Conservation (phyloP, 2,888 invertebrate species). For the Mythimna loreyi region DNA sequence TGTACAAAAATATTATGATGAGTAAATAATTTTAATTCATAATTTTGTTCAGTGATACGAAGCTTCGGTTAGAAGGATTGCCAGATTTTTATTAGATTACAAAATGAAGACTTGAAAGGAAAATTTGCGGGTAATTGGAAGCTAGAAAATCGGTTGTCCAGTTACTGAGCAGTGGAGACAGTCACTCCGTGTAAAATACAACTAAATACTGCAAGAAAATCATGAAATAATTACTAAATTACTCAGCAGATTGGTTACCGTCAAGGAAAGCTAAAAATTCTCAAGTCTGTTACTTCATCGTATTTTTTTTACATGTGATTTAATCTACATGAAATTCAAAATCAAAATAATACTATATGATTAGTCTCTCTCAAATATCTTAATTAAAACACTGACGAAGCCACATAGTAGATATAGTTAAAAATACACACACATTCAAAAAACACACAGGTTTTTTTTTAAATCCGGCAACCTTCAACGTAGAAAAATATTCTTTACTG, state of each 20-base stretch:
- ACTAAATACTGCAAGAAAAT: neutral
- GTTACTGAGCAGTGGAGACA: neutral
- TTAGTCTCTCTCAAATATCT: slow-evolving; percentile 50
- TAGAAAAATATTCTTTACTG: slow-evolving; percentile 37
- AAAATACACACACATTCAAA: slow-evolving; percentile 22
- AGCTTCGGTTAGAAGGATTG: slow-evolving; percentile 38
- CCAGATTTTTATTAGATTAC: slow-evolving; percentile 23
- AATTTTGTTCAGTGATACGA: slow-evolving; percentile 11
- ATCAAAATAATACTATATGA: neutral
- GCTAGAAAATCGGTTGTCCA: too few species aligned
- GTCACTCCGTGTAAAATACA: too few species aligned
- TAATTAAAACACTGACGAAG: slow-evolving; percentile 26
- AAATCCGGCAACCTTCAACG: slow-evolving; percentile 12
- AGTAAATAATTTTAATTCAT: slow-evolving; percentile 39
- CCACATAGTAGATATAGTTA: slow-evolving; percentile 27
- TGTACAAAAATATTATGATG: slow-evolving; percentile 69
- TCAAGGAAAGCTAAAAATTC: neutral
- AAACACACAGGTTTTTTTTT: slow-evolving; percentile 12
- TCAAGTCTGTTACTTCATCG: neutral
- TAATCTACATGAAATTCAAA: neutral
- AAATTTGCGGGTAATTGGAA: too few species aligned
- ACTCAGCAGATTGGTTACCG: neutral
- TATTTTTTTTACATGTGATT: neutral
- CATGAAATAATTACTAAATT: neutral
- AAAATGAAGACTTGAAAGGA: too few species aligned